Base-by-base conservation (phyloP, 2,797 vertebrate genomes). In the Coilia nasus region DNA sequence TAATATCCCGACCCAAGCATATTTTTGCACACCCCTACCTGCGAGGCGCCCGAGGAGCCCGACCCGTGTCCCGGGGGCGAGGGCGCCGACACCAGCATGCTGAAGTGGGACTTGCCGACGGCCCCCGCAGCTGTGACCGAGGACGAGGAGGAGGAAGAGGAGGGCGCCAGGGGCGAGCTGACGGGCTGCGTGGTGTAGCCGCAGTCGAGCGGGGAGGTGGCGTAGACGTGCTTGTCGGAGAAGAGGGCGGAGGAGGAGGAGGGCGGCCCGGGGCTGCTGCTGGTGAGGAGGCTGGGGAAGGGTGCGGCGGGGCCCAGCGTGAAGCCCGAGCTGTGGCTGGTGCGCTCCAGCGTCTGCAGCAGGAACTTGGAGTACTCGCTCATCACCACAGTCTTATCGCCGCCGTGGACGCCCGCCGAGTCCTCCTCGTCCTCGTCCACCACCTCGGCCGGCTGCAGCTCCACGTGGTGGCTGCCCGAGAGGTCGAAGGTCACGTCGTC, bases 361-460 rank as follows among this genome's bases (percentile, higher is more conserved):
- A 99, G 97, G 94, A 98, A 99, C 94, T 99, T 99, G 0, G 98
- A 99, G 93, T 99, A 99, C 91, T 99, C 98, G 83, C 97, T 98
- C 96, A 99, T 97, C 94, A 98, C 96, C 47, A 94, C 96, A 0
- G 96, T 95, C 92, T 99, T 99, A 2, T 41, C 5, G 92, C 99
- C 98, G 0, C 94, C 97, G 41, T 95, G 92, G 84, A 97, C 92
- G 9, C 96, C 95, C n/a, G 97, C 93, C 56, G 97, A 95, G 89
- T 97, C 97, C 3, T 97, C 97, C 78, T 98, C 96, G 90, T 95
- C 85, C 80, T 93, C 93, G 87, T 98, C 97, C 4, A 97, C 96
- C 78, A 97, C 95, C 1, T 97, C 96, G 54, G 97, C 95, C 14
- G 97, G 92, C 93, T 99, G 98, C 88, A 99, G 95, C 89, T 98